These are phyloP conservation scores for Rhogogaster chlorosoma DNA, from an alignment of 2,888 invertebrate species.

Conservation along the genomic window DNA sequence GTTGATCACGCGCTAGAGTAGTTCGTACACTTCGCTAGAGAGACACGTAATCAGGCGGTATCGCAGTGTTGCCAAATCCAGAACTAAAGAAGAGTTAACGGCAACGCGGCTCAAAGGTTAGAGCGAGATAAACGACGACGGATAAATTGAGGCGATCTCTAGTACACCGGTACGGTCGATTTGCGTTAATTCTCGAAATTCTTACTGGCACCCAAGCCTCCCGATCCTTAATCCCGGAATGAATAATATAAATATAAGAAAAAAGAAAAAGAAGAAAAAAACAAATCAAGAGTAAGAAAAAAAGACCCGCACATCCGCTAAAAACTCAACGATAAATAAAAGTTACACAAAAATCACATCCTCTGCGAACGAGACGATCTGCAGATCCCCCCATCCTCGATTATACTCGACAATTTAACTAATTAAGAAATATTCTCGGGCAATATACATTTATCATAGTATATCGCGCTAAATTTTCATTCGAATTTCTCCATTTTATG, in stretches of 20 bases:
- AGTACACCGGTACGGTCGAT: conserved; percentile 25
- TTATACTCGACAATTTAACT: not conserved
- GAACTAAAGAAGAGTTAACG: not conserved
- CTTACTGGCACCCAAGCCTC: not conserved
- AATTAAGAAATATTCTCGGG: not conserved
- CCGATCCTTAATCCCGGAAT: not conserved
- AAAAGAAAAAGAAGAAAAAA: not conserved
- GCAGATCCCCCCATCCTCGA: not conserved
- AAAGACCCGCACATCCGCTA: not conserved
- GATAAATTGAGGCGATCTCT: conserved; percentile 40
- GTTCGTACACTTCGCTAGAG: conserved; percentile 31
- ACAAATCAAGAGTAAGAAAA: not conserved
- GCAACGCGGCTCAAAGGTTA: conserved; percentile 43
- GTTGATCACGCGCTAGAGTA: conserved; percentile 7
- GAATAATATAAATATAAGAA: not conserved
- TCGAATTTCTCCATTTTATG: not conserved
- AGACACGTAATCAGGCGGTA: conserved; percentile 25
- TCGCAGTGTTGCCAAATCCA: conserved; percentile 31
- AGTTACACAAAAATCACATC: not conserved
- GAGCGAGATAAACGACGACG: conserved; percentile 45
- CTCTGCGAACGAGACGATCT: not conserved
- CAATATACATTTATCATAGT: not conserved
- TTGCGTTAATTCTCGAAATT: conserved; percentile 23
- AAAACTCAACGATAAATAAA: not conserved
- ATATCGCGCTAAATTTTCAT: not conserved